Evolutionary conservation across 2,797 vertebrate species (phyloP), one percentile per base, ranked within the genome.

Genomic region (Onychomys leucogaster): DNA sequence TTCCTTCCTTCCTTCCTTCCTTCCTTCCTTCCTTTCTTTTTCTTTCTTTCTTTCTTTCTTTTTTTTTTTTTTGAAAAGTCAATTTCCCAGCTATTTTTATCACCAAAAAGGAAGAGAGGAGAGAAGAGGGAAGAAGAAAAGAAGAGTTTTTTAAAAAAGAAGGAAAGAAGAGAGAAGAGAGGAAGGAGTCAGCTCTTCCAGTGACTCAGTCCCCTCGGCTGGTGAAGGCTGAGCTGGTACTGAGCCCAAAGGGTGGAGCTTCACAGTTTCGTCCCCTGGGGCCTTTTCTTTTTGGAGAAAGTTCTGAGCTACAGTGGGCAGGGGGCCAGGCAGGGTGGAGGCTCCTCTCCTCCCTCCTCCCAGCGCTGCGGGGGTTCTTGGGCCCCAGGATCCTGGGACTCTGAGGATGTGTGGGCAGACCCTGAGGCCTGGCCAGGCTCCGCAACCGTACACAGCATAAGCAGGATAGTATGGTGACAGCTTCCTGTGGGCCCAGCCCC

Each of bases 241-340:
- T 0, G 27, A 84, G 91, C 91, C 76, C 6, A 1, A 83, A 91
- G 94, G 97, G 97, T 14, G 96, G 96, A 90, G 93, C 91, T 32
- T 10, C 9, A 46, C 65, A 85, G 97, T 98, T 97, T 97, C 97
- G 73, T 93, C 94, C 94, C 97, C 94, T 0, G 76, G 52, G 96
- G 97, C 95, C 76, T 94, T 97, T 96, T 93, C 90, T 93, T 97
- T 96, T 81, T 94, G 95, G 96, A 97, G 94, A 97, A 80, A 95
- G 94, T 96, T 95, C 96, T 95, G 78, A 96, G 95, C 91, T 14
- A 5, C 41, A 27, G 84, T 61, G 12, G 85, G 89, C 49, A 23
- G 59, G 90, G 92, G 89, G 96, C 77, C 80, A 49, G 83, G 65
- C 43, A 1, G 23, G 65, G 49, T 52, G 85, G 88, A 49, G 80